These are phyloP conservation scores for Sander lucioperca DNA, from an alignment of 2,113 vertebrate species.

Conservation along the genomic window DNA sequence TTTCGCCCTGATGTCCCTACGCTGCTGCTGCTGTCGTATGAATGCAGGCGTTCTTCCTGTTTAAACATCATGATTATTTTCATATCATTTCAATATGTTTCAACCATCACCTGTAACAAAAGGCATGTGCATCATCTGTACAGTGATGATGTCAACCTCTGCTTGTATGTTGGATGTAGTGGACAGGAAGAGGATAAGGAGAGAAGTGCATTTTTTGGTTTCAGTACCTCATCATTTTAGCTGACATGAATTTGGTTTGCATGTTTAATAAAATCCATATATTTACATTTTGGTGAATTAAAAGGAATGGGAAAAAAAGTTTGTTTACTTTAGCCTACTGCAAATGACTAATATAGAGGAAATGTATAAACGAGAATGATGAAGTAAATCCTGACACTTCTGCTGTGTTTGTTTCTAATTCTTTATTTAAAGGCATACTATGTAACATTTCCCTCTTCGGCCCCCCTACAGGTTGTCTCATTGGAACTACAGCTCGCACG, in stretches of 20 bases:
- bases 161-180: neutral
- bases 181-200: neutral
- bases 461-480: too few species aligned
- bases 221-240: neutral
- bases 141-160: constrained; percentile 10
- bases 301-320: neutral
- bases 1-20: constrained; percentile 19
- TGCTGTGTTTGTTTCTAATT: neutral
- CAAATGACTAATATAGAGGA: neutral
- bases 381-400: neutral
- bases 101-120: constrained; percentile 37
- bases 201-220: neutral
- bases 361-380: neutral
- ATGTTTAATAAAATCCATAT: neutral
- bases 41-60: constrained; percentile 54
- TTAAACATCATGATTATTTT: constrained; percentile 66
- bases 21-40: constrained; percentile 18
- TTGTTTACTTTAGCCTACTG: neutral
- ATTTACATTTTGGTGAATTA: neutral
- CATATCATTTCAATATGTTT: constrained; percentile 38
- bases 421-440: neutral
- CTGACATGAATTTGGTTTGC: neutral
- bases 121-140: constrained; percentile 18
- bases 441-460: too few species aligned
- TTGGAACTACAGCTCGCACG: too few species aligned